Evolutionary conservation across 2,888 invertebrate species (phyloP), one percentile per base, ranked within the genome.

Genomic region (Selenia dentaria): DNA sequence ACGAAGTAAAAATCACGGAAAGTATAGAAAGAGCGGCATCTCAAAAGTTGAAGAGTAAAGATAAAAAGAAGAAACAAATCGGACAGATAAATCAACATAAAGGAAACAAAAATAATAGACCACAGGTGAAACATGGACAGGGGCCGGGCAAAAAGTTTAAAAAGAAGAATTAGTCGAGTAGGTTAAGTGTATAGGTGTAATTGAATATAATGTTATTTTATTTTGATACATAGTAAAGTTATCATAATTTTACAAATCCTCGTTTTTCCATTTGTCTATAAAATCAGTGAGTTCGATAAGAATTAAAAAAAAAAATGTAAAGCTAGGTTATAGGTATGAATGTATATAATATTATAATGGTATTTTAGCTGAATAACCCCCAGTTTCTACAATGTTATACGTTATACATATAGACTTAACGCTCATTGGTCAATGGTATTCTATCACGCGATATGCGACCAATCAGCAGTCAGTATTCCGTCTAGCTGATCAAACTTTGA

Each of bases 41-140:
- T 2, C 79, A 75, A 43, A 85, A 85, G 57, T 49, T 88, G 2
- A 88, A 87, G 64, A 80, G 78, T 18, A 70, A 79, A 48, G 57
- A 70, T 5, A 83, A 82, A 44, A 85, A 83, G 52, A 74, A 81
- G 32, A 80, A 87, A 49, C 67, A 76, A 59, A 81, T 88, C 51
- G 88, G 88, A 32, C 70, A 81, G 45, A 38, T 85, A 11, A 79
- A 75, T 42, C 59, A 54, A 14, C 70, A 69, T 34, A 74, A 73
- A 54, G 57, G 48, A 35, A 65, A 32, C 0, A 36, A 35, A 14
- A 25, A 33, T 3, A 34, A 13, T 13, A 20, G 8, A 16, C 32
- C 51, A 25, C 49, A 44, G 4, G 11, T 16, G 20, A 53, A 52
- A 28, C 38, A 24, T 12, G 70, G 62, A 45, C 64, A 68, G 50